A percentile compares a stretch with the other conserved stretches of the same genome.
Evolutionary conservation across 2,113 vertebrate species (phyloP).

Genomic region (Genyomyrus donnyi): DNA sequence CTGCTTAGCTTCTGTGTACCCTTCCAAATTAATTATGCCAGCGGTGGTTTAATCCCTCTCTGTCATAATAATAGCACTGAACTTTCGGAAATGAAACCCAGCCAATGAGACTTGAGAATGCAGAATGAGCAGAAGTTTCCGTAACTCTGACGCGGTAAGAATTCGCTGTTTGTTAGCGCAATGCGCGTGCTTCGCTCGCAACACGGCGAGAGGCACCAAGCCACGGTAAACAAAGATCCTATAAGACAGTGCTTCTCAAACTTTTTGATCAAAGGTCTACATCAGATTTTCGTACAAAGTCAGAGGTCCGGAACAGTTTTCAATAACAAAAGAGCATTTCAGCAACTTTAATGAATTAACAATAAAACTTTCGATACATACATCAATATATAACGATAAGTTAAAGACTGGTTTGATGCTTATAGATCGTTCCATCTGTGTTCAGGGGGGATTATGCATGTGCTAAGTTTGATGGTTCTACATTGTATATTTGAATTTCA

Average conservation of each 20-base stretch:
- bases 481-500: background rate
- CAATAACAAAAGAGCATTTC: background rate
- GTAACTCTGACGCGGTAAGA: background rate
- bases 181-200: background rate
- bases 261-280: background rate
- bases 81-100: slow-evolving; percentile 19
- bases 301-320: background rate
- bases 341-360: background rate
- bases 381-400: background rate
- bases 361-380: background rate
- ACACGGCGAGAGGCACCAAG: background rate
- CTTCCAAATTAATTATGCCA: slow-evolving; percentile 20
- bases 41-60: slow-evolving; percentile 1
- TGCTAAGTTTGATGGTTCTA: too few relatives aligned
- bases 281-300: background rate
- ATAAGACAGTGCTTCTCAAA: background rate
- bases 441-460: too few relatives aligned
- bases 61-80: slow-evolving; percentile 16
- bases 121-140: background rate
- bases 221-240: background rate
- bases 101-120: background rate
- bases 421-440: too few relatives aligned
- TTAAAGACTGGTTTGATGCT: too few relatives aligned
- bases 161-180: background rate
- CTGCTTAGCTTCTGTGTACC: background rate